A percentile compares a stretch with the other conserved stretches of the same genome.
These are phyloP conservation scores for Nomada lathburiana DNA, from an alignment of 2,888 invertebrate species.

Conservation along the genomic window DNA sequence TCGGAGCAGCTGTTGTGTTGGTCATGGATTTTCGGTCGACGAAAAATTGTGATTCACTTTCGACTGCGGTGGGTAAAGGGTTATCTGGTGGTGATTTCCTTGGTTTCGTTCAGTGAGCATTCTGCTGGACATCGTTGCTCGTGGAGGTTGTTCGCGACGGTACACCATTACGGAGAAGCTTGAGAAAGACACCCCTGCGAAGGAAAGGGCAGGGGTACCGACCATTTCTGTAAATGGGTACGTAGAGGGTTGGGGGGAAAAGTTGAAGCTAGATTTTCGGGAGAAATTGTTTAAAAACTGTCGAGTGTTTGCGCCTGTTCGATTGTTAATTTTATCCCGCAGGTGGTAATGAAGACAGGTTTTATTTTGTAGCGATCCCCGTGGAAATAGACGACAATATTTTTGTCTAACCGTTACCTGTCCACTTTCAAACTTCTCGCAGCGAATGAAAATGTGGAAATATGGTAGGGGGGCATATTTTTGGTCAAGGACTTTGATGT, in stretches of 20 bases:
- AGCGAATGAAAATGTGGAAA: background rate
- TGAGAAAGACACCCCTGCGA: constrained; percentile 74
- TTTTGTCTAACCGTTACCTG: background rate
- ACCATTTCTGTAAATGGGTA: constrained; percentile 71
- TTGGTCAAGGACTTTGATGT: constrained; percentile 12
- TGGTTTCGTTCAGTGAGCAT: background rate
- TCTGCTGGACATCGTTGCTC: constrained; percentile 17
- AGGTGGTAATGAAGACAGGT: too few relatives aligned
- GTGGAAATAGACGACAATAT: too few relatives aligned
- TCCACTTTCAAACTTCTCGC: background rate
- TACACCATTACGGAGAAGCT: constrained; percentile 76
- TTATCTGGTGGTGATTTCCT: background rate
- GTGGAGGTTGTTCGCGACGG: constrained; percentile 6
- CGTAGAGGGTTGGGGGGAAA: constrained; percentile 64
- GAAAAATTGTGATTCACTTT: too few relatives aligned
- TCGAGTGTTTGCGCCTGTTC: background rate
- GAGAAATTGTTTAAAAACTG: background rate
- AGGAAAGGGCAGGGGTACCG: constrained; percentile 68
- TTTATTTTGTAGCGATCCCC: too few relatives aligned
- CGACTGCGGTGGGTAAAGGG: too few relatives aligned
- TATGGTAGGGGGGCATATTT: background rate
- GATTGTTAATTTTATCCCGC: too few relatives aligned
- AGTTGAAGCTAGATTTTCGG: constrained; percentile 11
- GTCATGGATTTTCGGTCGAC: too few relatives aligned
- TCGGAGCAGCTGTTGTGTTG: too few relatives aligned